A percentile compares a stretch with the other conserved stretches of the same genome.
These are phyloP conservation scores for Prenolepis imparis DNA, from an alignment of 2,888 invertebrate species.

Conservation along the genomic window DNA sequence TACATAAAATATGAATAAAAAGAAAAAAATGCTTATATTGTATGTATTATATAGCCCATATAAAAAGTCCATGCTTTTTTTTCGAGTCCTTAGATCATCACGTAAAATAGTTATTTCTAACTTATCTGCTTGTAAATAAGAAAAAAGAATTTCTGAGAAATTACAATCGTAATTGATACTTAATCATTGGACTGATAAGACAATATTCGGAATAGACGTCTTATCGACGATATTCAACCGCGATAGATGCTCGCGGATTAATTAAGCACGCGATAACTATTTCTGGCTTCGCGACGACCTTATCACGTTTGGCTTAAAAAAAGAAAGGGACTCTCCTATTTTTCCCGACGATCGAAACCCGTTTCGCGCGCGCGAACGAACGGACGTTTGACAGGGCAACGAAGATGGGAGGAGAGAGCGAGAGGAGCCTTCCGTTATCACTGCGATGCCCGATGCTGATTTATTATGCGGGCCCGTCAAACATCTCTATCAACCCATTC, in stretches of 20 bases:
- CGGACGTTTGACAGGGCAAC: conserved; percentile 46
- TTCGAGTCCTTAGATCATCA: background rate
- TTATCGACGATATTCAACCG: conserved; percentile 77
- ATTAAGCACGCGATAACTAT: conserved; percentile 75
- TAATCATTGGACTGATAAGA: conserved; percentile 77
- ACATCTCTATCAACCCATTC: conserved; percentile 61
- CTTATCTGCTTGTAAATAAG: background rate
- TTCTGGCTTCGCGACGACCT: conserved; percentile 44
- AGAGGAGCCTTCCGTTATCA: conserved; percentile 26
- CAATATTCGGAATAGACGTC: conserved; percentile 76
- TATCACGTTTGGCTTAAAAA: background rate
- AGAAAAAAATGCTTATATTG: background rate
- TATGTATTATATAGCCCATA: background rate
- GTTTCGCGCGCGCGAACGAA: conserved; percentile 63
- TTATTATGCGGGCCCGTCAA: conserved; percentile 71
- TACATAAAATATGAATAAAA: conserved; percentile 27
- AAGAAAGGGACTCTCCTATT: conserved; percentile 32
- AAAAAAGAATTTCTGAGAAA: background rate
- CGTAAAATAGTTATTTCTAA: background rate
- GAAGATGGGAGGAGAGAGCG: conserved; percentile 21
- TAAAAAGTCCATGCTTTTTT: conserved; percentile 3
- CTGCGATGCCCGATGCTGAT: conserved; percentile 61
- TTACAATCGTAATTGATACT: conserved; percentile 71
- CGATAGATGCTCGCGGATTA: conserved; percentile 80
- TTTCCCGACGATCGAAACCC: conserved; percentile 66